Conservation (phyloP, 2,797 vertebrate species). For the Platalea minor region DNA sequence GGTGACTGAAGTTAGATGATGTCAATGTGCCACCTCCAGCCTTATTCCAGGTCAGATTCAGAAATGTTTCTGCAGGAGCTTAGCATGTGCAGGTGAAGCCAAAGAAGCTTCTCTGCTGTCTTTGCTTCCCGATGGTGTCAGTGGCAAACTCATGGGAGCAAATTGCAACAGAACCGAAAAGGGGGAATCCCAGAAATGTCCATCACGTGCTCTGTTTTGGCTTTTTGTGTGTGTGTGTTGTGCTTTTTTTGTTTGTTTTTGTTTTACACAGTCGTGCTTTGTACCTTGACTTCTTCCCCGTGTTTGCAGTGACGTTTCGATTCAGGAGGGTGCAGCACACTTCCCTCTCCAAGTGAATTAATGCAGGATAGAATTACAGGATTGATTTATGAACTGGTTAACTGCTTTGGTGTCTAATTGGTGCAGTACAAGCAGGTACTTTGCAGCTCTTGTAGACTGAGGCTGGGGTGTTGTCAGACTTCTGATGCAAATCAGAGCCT, state of each 20-base stretch:
- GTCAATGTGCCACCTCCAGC: neutral
- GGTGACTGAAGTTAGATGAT: neutral
- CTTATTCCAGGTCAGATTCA: neutral
- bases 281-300: neutral
- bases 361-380: neutral
- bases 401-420: neutral
- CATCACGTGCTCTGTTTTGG: neutral
- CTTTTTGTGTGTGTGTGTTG: neutral
- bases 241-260: no score
- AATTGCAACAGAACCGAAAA: neutral
- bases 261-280: rapidly evolving
- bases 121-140: rapidly evolving
- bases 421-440: neutral
- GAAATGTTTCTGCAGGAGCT: neutral
- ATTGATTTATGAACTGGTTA: neutral
- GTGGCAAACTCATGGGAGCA: neutral
- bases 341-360: neutral
- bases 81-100: neutral
- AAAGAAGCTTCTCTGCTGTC: neutral
- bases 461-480: neutral
- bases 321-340: neutral
- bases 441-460: neutral
- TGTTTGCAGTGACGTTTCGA: neutral
- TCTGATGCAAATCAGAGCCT: neutral
- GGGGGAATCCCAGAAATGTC: neutral